phyloP scores from a whole-genome alignment of 2,797 vertebrate species.

The Hephaestus fuliginosus region DNA sequence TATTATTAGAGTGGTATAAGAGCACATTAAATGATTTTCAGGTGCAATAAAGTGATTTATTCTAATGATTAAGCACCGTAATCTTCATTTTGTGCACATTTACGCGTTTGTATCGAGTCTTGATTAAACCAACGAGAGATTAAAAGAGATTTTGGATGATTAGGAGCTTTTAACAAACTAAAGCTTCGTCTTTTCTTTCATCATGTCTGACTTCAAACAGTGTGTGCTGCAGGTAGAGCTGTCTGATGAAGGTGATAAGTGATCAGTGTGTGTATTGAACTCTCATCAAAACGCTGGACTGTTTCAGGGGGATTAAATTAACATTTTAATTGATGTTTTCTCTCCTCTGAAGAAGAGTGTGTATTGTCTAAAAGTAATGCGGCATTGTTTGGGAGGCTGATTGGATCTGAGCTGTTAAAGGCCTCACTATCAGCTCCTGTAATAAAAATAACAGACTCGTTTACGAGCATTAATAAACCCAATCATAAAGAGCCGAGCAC shows the following conservation, averaged over 20 bases:
- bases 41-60: not conserved
- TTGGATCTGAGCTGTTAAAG: conserved; percentile 48
- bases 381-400: conserved; percentile 64
- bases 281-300: conserved; percentile 55
- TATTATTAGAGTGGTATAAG: too few species aligned
- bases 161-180: not conserved
- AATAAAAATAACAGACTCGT: conserved; percentile 74
- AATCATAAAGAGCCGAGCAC: not conserved
- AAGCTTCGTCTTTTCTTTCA: not conserved
- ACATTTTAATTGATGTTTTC: conserved; percentile 66
- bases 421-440: not conserved
- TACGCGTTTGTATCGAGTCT: too few species aligned
- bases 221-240: conserved; percentile 1
- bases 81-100: too few species aligned
- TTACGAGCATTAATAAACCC: not conserved
- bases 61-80: not conserved
- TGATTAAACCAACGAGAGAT: not conserved
- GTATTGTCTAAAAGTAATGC: conserved; percentile 72
- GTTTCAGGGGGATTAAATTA: conserved; percentile 72
- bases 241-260: conserved; percentile 72
- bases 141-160: not conserved
- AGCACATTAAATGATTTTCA: too few species aligned
- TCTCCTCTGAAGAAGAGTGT: conserved; percentile 73
- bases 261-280: conserved; percentile 62
- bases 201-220: conserved; percentile 10